Conservation (phyloP, 2,888 invertebrate genomes). For the Hyppa rectilinea region DNA sequence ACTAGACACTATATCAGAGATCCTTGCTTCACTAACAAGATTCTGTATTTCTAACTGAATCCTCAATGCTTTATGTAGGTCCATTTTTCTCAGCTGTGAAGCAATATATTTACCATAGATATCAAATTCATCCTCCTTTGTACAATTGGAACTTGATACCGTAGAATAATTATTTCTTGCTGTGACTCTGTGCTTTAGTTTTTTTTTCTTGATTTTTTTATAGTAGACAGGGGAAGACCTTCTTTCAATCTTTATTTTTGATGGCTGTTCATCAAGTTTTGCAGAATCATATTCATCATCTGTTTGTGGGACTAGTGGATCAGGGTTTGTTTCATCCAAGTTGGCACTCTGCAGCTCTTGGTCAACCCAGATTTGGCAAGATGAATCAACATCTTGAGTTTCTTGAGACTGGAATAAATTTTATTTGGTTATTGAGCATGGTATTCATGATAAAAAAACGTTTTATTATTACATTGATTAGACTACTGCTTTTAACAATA, state of each 20-base stretch:
- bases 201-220: slow-evolving; percentile 79
- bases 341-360: slow-evolving; percentile 71
- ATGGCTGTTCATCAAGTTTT: slow-evolving; percentile 62
- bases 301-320: slow-evolving; percentile 76
- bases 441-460: background rate
- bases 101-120: slow-evolving; percentile 83
- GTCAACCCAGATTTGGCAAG: slow-evolving; percentile 80
- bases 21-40: slow-evolving; percentile 79
- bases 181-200: slow-evolving; percentile 70
- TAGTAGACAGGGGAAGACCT: slow-evolving; percentile 58
- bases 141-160: slow-evolving; percentile 61
- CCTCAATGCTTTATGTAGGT: slow-evolving; percentile 76
- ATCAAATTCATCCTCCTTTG: slow-evolving; percentile 82
- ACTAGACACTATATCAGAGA: slow-evolving; percentile 70
- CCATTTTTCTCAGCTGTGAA: slow-evolving; percentile 79
- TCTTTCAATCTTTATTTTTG: slow-evolving; percentile 70
- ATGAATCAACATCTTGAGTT: slow-evolving; percentile 76
- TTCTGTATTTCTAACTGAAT: slow-evolving; percentile 80
- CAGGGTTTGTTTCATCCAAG: slow-evolving; percentile 74
- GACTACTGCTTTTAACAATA: background rate
- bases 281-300: slow-evolving; percentile 77
- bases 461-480: background rate
- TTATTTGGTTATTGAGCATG: background rate
- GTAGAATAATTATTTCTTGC: slow-evolving; percentile 67
- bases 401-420: slow-evolving; percentile 73